Percentiles rank a stretch among this genome's conserved stretches.
These are phyloP conservation scores for Amphiprion percula DNA, from an alignment of 2,113 vertebrate species.

Conservation along the genomic window DNA sequence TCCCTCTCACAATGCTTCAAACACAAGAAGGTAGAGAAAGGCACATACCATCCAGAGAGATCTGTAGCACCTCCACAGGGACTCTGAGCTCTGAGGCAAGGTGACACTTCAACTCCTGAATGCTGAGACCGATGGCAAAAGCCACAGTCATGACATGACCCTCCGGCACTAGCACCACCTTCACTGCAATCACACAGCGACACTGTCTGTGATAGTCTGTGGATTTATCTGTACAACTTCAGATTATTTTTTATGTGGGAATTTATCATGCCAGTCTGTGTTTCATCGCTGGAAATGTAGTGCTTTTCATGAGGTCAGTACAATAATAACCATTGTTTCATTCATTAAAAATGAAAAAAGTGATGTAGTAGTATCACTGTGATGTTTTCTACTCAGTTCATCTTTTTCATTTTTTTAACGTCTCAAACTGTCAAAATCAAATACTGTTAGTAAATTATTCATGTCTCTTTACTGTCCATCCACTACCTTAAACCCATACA, in stretches of 20 bases:
- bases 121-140: conserved; percentile 82
- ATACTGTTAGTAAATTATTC: neutral
- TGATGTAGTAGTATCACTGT: too few relatives aligned
- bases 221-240: too few relatives aligned
- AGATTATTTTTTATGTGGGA: too few relatives aligned
- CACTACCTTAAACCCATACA: neutral
- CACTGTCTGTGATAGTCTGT: neutral
- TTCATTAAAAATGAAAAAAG: too few relatives aligned
- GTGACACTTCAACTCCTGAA: conserved; percentile 83
- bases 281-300: too few relatives aligned
- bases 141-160: conserved; percentile 86
- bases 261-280: too few relatives aligned
- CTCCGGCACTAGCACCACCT: conserved; percentile 86
- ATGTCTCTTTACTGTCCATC: neutral
- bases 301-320: too few relatives aligned
- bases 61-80: conserved; percentile 79
- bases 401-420: too few relatives aligned
- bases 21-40: neutral
- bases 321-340: too few relatives aligned
- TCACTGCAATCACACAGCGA: conserved; percentile 80
- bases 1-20: neutral
- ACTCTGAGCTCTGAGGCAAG: conserved; percentile 84
- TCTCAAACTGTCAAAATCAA: too few relatives aligned
- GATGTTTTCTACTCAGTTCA: too few relatives aligned
- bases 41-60: conserved; percentile 82